Conservation (phyloP, 2,113 vertebrate species). For the Corythornis madagascariensis region DNA sequence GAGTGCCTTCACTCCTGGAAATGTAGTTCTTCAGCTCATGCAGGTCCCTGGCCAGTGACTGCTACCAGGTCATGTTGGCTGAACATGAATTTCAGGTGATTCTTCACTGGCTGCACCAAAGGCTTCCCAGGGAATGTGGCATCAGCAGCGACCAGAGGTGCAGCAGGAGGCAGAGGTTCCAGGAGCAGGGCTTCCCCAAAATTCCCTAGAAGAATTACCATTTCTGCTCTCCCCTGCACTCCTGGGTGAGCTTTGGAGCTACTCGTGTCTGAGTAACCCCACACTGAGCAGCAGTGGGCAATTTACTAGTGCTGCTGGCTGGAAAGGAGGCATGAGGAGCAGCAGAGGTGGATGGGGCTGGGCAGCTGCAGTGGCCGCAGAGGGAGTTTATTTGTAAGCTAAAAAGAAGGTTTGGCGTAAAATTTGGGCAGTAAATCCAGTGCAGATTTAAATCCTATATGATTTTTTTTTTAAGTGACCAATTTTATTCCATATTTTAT, state of each 20-base stretch:
- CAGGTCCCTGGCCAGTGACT: accelerated
- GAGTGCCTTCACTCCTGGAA: background rate
- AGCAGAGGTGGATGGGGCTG: background rate
- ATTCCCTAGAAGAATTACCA: background rate
- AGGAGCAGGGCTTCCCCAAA: background rate
- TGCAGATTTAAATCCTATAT: background rate
- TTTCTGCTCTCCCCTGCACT: background rate
- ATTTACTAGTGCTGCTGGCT: background rate
- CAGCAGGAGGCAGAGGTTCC: background rate
- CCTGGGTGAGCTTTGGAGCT: background rate
- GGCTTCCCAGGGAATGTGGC: background rate
- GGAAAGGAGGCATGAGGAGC: background rate
- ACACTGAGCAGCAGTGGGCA: background rate
- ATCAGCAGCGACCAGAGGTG: accelerated
- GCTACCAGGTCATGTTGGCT: background rate
- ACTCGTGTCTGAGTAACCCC: background rate
- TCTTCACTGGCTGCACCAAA: background rate
- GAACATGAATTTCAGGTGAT: background rate
- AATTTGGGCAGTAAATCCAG: background rate
- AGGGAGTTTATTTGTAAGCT: background rate
- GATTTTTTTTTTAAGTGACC: background rate
- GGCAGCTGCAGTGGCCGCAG: background rate
- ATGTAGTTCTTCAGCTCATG: background rate
- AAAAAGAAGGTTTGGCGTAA: background rate
- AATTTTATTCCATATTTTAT: background rate